A percentile compares a stretch with the other conserved stretches of the same genome.
Evolutionary conservation across 2,797 vertebrate genomes (phyloP).

Genomic region (Chaenodraco wilsoni): DNA sequence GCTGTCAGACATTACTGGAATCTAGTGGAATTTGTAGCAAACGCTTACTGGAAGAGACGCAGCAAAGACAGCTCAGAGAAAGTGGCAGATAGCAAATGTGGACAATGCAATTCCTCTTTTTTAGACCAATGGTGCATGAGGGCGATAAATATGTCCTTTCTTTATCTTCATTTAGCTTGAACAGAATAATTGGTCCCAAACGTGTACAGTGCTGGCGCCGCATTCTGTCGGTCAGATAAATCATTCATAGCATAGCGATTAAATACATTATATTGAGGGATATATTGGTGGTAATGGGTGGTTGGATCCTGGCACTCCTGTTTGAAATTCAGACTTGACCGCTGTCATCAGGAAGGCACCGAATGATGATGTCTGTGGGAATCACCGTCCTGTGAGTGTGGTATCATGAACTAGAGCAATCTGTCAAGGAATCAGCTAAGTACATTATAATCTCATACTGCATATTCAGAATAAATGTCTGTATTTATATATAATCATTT

Average conservation of each 20-base stretch:
- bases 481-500: too few species aligned
- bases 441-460: too few species aligned
- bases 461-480: too few species aligned
- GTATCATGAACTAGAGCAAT: slow-evolving; percentile 61
- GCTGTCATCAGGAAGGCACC: slow-evolving; percentile 72
- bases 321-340: slow-evolving; percentile 71
- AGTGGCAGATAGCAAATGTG: slow-evolving; percentile 65
- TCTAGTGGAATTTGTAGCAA: slow-evolving; percentile 71
- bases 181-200: slow-evolving; percentile 75
- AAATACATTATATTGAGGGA: slow-evolving; percentile 73
- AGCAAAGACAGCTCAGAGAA: slow-evolving; percentile 54
- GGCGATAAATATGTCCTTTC: slow-evolving; percentile 72
- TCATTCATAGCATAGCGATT: slow-evolving; percentile 76
- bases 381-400: slow-evolving; percentile 60
- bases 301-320: slow-evolving; percentile 69
- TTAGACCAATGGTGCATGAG: slow-evolving; percentile 55
- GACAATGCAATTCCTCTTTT: slow-evolving; percentile 67
- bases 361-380: slow-evolving; percentile 68
- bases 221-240: slow-evolving; percentile 73
- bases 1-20: slow-evolving; percentile 83
- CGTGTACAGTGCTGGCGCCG: slow-evolving; percentile 70
- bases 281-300: slow-evolving; percentile 76
- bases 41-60: slow-evolving; percentile 62
- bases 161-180: slow-evolving; percentile 73
- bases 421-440: slow-evolving; percentile 51